Evolutionary conservation across 2,113 vertebrate species (phyloP).

Genomic region (Spea bombifrons): DNA sequence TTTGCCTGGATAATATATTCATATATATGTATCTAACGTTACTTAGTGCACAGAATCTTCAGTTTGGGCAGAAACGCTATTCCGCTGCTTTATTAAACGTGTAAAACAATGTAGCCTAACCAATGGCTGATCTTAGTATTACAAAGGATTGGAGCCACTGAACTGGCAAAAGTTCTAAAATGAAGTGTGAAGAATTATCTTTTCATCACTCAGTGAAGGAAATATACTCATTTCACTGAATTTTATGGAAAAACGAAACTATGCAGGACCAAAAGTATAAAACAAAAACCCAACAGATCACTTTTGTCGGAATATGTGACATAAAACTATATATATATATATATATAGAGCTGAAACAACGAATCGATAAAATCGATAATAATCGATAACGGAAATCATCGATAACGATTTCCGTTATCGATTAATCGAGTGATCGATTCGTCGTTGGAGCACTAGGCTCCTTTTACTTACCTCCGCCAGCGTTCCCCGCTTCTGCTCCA

Average conservation of each 20-base stretch:
- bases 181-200: background rate
- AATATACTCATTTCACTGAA: background rate
- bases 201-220: background rate
- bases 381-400: too few species aligned
- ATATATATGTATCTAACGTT: background rate
- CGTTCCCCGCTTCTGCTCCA: too few species aligned
- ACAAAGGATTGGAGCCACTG: background rate
- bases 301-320: too few species aligned
- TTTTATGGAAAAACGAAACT: background rate
- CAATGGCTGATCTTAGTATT: background rate
- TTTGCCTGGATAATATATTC: background rate
- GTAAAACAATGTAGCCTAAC: slow-evolving; percentile 1
- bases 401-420: too few species aligned
- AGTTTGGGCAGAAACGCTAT: background rate
- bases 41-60: background rate
- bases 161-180: background rate
- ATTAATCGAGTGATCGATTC: too few species aligned
- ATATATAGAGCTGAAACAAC: too few species aligned
- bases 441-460: too few species aligned
- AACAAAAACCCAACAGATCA: too few species aligned
- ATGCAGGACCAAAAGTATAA: background rate
- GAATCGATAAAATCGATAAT: too few species aligned
- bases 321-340: too few species aligned
- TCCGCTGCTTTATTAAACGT: background rate
- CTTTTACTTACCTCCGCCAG: too few species aligned